These are phyloP conservation scores for Menura novaehollandiae DNA, from an alignment of 2,113 vertebrate genomes.

Conservation along the genomic window DNA sequence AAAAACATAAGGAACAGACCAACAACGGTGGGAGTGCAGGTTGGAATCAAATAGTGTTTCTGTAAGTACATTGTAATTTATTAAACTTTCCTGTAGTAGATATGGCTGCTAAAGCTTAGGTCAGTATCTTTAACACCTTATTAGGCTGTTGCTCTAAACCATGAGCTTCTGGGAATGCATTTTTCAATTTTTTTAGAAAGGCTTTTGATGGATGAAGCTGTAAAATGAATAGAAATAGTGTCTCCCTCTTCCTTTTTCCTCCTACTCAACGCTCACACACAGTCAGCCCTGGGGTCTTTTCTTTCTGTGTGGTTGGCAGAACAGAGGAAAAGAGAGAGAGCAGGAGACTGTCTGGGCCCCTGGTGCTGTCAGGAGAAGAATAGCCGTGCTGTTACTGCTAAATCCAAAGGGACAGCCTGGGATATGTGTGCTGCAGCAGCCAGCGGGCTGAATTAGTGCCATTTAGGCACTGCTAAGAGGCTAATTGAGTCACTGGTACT, in stretches of 20 bases:
- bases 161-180: conserved; percentile 30
- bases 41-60: neutral
- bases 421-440: conserved; percentile 37
- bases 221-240: conserved; percentile 67
- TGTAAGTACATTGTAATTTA: neutral
- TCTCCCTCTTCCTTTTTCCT: conserved; percentile 68
- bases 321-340: conserved; percentile 35
- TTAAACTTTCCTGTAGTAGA: neutral
- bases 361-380: conserved; percentile 56
- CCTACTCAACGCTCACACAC: conserved; percentile 51
- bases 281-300: conserved; percentile 63
- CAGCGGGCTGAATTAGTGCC: conserved; percentile 56
- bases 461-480: conserved; percentile 51
- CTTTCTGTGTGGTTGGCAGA: conserved; percentile 64
- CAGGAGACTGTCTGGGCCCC: conserved; percentile 58
- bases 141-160: conserved; percentile 39
- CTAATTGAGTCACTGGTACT: conserved; percentile 62
- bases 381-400: conserved; percentile 30
- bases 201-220: conserved; percentile 55
- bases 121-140: conserved; percentile 25
- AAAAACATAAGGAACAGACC: neutral
- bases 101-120: neutral
- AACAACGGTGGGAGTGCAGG: neutral
- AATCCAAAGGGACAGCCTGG: conserved; percentile 55
- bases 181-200: neutral